These are phyloP conservation scores for Onychorhynchus coronatus DNA, from an alignment of 2,113 vertebrate genomes.

Conservation along the genomic window DNA sequence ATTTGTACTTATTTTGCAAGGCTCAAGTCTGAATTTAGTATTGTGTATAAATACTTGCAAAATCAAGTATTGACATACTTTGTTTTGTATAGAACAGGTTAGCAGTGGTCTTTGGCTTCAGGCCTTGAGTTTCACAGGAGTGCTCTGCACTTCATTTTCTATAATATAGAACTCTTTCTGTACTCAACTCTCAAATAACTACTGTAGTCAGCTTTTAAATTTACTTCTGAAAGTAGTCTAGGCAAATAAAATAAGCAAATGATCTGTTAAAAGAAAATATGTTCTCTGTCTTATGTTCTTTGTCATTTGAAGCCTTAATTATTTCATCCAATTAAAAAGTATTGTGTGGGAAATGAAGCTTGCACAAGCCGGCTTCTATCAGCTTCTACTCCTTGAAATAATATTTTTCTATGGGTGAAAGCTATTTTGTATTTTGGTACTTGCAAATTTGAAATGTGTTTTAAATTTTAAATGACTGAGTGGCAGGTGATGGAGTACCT, in stretches of 20 bases:
- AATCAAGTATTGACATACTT: neutral
- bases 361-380: neutral
- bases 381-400: neutral
- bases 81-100: neutral
- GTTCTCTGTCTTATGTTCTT: neutral
- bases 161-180: neutral
- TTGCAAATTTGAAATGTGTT: neutral
- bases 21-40: neutral
- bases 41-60: neutral
- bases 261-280: neutral
- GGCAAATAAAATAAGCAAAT: neutral
- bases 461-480: neutral
- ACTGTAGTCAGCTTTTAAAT: neutral
- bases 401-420: neutral
- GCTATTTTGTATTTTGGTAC: neutral
- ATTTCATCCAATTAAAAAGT: neutral
- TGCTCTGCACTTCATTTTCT: neutral
- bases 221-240: neutral
- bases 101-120: neutral
- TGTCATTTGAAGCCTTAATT: neutral
- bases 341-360: neutral
- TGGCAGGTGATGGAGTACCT: conserved; percentile 97
- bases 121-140: neutral
- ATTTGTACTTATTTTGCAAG: neutral
- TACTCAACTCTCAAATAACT: neutral